A percentile compares a stretch with the other conserved stretches of the same genome.
phyloP scores from a whole-genome alignment of 2,888 invertebrate species.

The Oxycera nigricornis region DNA sequence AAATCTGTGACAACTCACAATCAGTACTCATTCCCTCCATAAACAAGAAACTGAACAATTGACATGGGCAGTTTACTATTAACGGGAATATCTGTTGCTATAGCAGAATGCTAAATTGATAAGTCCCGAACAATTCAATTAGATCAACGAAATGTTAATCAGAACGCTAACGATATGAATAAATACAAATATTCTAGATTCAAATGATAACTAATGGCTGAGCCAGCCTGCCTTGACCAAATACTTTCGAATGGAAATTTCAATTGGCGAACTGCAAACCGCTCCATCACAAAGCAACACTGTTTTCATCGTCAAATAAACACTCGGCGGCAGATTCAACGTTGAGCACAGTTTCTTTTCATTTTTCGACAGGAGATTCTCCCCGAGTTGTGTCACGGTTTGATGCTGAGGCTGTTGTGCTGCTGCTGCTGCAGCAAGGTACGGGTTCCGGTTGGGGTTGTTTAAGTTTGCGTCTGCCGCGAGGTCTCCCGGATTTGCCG shows the following conservation, averaged over 20 bases:
- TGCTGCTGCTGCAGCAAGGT: slow-evolving; percentile 56
- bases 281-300: slow-evolving; percentile 70
- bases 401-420: slow-evolving; percentile 56
- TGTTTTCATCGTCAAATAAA: slow-evolving; percentile 89
- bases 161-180: not conserved
- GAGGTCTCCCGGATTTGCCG: slow-evolving; percentile 46
- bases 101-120: too few species aligned
- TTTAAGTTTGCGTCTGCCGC: slow-evolving; percentile 28
- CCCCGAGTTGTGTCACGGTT: slow-evolving; percentile 58
- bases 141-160: too few species aligned
- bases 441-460: slow-evolving; percentile 43
- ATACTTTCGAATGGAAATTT: slow-evolving; percentile 63
- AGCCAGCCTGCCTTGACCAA: slow-evolving; percentile 61
- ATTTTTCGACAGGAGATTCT: slow-evolving; percentile 70
- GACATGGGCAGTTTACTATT: too few species aligned
- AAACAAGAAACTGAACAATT: too few species aligned
- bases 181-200: not conserved
- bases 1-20: too few species aligned
- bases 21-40: too few species aligned
- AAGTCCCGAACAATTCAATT: too few species aligned
- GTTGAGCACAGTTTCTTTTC: slow-evolving; percentile 78
- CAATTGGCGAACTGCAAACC: slow-evolving; percentile 52
- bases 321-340: slow-evolving; percentile 83
- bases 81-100: too few species aligned
- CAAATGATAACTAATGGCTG: slow-evolving; percentile 52